Conservation (phyloP, 2,113 vertebrate species). For the Rhea pennata region DNA sequence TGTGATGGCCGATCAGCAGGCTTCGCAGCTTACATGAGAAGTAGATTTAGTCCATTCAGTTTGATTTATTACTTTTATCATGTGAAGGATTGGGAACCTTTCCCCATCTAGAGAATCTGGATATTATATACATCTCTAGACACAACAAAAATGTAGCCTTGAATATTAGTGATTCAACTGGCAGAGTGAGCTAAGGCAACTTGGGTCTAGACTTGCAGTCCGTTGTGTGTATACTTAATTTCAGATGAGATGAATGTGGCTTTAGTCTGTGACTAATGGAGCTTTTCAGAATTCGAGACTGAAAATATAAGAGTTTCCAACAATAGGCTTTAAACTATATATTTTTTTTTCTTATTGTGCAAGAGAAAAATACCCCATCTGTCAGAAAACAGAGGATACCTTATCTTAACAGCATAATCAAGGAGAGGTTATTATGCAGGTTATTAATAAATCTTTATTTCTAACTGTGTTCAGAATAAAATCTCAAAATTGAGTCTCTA, state of each 20-base stretch:
- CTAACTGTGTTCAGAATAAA: not conserved
- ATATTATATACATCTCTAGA: not conserved
- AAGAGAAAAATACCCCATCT: not conserved
- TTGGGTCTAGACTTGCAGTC: not conserved
- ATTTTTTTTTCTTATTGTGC: not conserved
- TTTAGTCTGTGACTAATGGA: not conserved
- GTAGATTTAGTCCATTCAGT: not conserved
- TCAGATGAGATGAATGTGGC: not conserved
- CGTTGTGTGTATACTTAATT: not conserved
- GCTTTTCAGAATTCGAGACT: not conserved
- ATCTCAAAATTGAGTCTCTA: not conserved
- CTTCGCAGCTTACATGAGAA: not conserved
- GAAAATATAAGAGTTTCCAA: not conserved
- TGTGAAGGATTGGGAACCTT: not conserved
- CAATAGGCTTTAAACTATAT: not conserved
- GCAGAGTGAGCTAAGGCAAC: not conserved
- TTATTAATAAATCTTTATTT: not conserved
- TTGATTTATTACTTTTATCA: not conserved
- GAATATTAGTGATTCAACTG: not conserved
- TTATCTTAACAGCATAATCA: not conserved
- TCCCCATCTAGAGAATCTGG: not conserved
- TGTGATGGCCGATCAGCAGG: not conserved
- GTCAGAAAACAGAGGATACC: not conserved
- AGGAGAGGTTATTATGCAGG: not conserved
- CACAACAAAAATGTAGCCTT: not conserved